phyloP scores from a whole-genome alignment of 2,797 vertebrate genomes.

The Sciurus vulgaris region DNA sequence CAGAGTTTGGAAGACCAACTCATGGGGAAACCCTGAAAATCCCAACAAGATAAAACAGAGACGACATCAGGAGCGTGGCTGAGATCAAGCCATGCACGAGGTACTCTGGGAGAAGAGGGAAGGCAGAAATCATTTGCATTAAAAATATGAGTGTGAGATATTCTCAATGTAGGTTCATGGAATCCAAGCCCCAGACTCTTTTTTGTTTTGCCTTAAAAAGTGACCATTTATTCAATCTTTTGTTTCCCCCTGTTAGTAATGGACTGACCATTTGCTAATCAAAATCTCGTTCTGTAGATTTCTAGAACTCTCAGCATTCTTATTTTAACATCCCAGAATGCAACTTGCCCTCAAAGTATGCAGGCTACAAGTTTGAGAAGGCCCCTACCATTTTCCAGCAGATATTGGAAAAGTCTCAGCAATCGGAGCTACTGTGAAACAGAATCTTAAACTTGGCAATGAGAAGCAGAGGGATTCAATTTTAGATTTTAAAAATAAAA shows the following conservation, averaged over 20 bases:
- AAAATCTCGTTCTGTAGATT: not conserved
- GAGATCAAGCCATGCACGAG: fast-evolving
- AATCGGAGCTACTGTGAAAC: slow-evolving; percentile 49
- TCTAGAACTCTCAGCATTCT: not conserved
- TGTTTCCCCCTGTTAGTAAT: not conserved
- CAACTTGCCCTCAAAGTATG: fast-evolving
- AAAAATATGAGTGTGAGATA: not conserved
- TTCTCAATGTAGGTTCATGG: not conserved
- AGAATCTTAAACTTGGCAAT: slow-evolving; percentile 74
- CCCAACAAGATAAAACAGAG: not conserved
- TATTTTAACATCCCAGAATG: not conserved
- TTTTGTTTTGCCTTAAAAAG: not conserved
- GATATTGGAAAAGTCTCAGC: slow-evolving; percentile 42
- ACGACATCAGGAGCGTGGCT: fast-evolving
- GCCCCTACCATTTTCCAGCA: not conserved
- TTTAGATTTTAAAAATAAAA: slow-evolving; percentile 84
- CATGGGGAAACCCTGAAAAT: not conserved
- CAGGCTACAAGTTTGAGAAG: not conserved
- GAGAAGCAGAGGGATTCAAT: slow-evolving; percentile 74
- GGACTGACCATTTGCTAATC: not conserved
- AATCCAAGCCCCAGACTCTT: not conserved
- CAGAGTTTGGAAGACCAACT: not conserved
- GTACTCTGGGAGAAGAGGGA: not conserved
- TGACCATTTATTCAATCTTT: not conserved
- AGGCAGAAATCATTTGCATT: not conserved